These are phyloP conservation scores for Vulpes lagopus DNA, from an alignment of 2,113 vertebrate species.

Conservation along the genomic window DNA sequence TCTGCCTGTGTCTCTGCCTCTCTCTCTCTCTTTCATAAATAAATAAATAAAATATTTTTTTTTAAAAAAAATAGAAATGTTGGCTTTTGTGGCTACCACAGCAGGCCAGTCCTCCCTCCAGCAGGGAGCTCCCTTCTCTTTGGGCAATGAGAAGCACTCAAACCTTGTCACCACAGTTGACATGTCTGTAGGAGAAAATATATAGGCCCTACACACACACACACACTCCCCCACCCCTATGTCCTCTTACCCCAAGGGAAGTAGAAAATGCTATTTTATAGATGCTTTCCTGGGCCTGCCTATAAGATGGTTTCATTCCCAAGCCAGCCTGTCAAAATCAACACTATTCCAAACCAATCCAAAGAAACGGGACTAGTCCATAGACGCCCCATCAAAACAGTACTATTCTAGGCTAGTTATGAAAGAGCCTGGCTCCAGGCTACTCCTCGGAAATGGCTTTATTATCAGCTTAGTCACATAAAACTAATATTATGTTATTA, in stretches of 20 bases:
- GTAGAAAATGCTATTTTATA: not conserved
- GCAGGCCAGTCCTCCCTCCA: not conserved
- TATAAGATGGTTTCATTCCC: not conserved
- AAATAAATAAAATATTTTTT: no score
- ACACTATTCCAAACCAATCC: not conserved
- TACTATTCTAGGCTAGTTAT: not conserved
- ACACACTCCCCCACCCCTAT: not conserved
- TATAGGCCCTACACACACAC: not conserved
- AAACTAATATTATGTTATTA: not conserved
- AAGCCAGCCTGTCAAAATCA: not conserved
- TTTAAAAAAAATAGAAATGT: no score
- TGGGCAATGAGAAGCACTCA: not conserved
- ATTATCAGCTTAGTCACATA: not conserved
- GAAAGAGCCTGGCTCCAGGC: not conserved
- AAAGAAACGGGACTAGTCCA: not conserved
- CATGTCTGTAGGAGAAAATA: not conserved
- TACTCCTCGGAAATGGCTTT: not conserved
- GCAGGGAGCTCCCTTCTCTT: constrained; percentile 16
- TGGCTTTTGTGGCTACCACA: not conserved
- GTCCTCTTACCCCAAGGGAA: constrained; percentile 4
- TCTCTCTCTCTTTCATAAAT: no score
- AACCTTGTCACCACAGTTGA: not conserved
- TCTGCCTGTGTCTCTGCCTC: no score
- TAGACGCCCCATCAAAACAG: not conserved
- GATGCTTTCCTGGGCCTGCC: not conserved